Evolutionary conservation across 2,797 vertebrate species (phyloP).

Genomic region (Danio aesculapii): DNA sequence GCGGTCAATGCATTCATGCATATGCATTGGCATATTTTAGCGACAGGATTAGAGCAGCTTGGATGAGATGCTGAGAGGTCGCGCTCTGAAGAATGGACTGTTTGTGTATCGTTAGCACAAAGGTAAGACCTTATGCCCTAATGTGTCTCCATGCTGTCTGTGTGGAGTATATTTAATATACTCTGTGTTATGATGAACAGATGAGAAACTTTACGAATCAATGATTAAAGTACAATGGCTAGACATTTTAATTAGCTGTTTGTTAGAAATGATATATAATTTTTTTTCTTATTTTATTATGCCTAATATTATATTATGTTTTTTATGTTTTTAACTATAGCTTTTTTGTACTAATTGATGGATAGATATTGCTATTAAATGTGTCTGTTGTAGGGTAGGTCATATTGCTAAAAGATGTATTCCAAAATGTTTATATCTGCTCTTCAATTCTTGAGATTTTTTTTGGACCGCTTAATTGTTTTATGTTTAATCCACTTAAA

Average conservation of each 20-base stretch:
- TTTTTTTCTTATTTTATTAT: too few relatives aligned
- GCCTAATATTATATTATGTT: too few relatives aligned
- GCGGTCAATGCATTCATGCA: constrained; percentile 4
- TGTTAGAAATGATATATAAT: not conserved
- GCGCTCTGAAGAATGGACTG: constrained; percentile 75
- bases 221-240: not conserved
- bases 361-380: too few relatives aligned
- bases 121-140: constrained; percentile 69
- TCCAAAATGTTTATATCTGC: too few relatives aligned
- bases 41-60: constrained; percentile 64
- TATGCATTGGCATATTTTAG: constrained; percentile 32
- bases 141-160: not conserved
- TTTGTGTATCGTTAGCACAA: constrained; percentile 80
- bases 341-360: too few relatives aligned
- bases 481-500: too few relatives aligned
- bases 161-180: not conserved
- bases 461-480: too few relatives aligned
- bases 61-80: constrained; percentile 51
- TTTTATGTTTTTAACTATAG: too few relatives aligned
- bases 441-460: too few relatives aligned
- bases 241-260: not conserved
- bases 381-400: too few relatives aligned
- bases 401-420: too few relatives aligned
- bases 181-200: not conserved
- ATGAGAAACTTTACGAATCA: not conserved